Conservation (phyloP, 2,797 vertebrate genomes). For the Fringilla coelebs region DNA sequence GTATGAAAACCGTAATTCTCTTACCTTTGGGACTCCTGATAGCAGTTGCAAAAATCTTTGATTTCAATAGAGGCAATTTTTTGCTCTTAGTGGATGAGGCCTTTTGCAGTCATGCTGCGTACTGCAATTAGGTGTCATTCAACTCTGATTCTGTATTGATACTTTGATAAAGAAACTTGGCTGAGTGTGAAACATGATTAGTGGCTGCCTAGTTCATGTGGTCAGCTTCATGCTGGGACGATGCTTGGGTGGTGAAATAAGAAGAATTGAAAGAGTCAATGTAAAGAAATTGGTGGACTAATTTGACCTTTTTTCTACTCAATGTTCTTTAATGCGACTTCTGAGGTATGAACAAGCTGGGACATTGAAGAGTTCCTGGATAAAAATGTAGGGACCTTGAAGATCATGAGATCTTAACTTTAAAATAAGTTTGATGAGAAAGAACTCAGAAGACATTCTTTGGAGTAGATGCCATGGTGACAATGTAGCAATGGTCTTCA, state of each 20-base stretch:
- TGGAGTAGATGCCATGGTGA: not conserved
- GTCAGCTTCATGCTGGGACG: not conserved
- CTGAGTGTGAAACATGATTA: not conserved
- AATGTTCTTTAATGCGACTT: not conserved
- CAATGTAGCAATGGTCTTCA: not conserved
- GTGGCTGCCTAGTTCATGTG: not conserved
- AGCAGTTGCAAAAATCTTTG: not conserved
- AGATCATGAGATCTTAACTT: not conserved
- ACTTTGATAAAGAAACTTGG: constrained; percentile 5
- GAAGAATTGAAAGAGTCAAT: not conserved
- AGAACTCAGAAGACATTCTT: not conserved
- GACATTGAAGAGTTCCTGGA: not conserved
- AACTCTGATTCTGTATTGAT: not conserved
- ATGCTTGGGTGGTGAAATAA: not conserved
- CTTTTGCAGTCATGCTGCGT: not conserved
- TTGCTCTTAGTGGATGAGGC: not conserved
- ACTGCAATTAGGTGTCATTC: constrained; percentile 17
- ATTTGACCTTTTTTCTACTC: not conserved
- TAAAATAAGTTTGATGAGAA: not conserved
- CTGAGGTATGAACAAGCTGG: not conserved
- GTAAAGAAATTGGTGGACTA: not conserved
- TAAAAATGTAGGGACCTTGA: not conserved
- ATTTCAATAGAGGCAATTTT: not conserved
- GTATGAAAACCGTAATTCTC: not conserved
- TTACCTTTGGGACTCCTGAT: not conserved